A percentile compares a stretch with the other conserved stretches of the same genome.
phyloP scores from a whole-genome alignment of 2,888 invertebrate genomes.

The Papilio gigon region DNA sequence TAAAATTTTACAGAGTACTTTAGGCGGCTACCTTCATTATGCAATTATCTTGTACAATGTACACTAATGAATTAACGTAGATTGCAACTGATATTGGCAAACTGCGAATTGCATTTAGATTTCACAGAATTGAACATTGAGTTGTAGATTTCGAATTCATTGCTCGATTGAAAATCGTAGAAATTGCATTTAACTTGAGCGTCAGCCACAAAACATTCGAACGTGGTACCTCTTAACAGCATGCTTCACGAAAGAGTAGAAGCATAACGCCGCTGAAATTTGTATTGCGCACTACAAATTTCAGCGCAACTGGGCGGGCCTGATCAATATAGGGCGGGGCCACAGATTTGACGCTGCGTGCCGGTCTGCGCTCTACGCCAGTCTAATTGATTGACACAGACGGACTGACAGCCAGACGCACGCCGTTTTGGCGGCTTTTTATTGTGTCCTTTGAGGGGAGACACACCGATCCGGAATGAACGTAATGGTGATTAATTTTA shows the following conservation, averaged over 20 bases:
- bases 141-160: conserved; percentile 14
- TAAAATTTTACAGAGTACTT: conserved; percentile 22
- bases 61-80: conserved; percentile 7
- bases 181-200: conserved; percentile 31
- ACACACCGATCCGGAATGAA: conserved; percentile 46
- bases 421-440: conserved; percentile 67
- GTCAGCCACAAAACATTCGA: conserved; percentile 30
- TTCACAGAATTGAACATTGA: background rate
- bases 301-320: conserved; percentile 71
- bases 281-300: conserved; percentile 53
- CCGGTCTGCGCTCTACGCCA: conserved; percentile 62
- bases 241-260: conserved; percentile 50
- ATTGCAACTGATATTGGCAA: background rate
- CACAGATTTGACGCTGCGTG: conserved; percentile 68
- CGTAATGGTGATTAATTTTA: conserved; percentile 57
- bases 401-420: conserved; percentile 73
- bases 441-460: conserved; percentile 62
- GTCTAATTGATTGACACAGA: conserved; percentile 79
- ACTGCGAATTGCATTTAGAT: conserved; percentile 9
- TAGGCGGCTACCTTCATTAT: background rate
- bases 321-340: conserved; percentile 74
- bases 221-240: conserved; percentile 45
- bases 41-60: conserved; percentile 18
- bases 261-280: conserved; percentile 44
- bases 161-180: conserved; percentile 24